Conservation (phyloP, 2,797 vertebrate genomes). For the Sylvia borin region DNA sequence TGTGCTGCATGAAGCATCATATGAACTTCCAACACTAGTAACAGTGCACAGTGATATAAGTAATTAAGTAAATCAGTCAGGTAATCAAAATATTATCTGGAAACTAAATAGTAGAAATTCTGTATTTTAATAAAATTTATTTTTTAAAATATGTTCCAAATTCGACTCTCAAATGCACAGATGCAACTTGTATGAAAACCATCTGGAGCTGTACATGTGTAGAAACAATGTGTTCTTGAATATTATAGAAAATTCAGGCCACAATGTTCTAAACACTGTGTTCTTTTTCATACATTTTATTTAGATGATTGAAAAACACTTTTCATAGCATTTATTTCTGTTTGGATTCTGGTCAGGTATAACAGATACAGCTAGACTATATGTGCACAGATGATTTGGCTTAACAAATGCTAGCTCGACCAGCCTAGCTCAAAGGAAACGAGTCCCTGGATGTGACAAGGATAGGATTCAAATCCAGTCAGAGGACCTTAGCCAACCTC, state of each 20-base stretch:
- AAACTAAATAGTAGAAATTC: neutral
- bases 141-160: neutral
- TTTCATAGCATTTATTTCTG: neutral
- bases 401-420: neutral
- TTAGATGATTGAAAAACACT: neutral
- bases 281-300: neutral
- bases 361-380: neutral
- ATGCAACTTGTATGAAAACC: neutral
- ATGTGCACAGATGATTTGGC: neutral
- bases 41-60: neutral
- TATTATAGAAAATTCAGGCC: neutral
- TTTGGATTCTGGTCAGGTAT: neutral
- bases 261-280: neutral
- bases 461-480: neutral
- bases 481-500: neutral
- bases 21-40: neutral
- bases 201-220: neutral
- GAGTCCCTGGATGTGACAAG: neutral
- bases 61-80: neutral
- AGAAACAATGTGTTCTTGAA: neutral
- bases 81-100: neutral
- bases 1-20: neutral
- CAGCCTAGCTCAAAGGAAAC: neutral
- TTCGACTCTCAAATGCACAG: neutral
- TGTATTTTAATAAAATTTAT: neutral